These are phyloP conservation scores for Temnopleurus reevesii DNA, from an alignment of 53 echinoderm and acorn worm genomes.

Conservation along the genomic window DNA sequence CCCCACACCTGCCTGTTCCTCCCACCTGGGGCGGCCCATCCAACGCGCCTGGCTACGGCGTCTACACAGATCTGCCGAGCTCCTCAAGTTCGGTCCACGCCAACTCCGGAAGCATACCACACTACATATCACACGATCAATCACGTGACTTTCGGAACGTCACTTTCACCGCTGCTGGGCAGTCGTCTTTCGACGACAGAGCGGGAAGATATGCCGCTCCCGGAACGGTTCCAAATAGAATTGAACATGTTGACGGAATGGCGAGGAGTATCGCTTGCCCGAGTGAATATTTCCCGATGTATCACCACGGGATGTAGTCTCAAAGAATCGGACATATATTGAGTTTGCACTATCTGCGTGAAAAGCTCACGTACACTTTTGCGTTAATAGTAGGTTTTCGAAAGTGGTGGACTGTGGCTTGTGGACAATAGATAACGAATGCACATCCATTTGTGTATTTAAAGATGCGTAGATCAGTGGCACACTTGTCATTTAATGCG, in stretches of 20 bases:
- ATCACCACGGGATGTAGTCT: not conserved
- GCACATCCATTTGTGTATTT: no score
- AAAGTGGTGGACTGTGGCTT: no score
- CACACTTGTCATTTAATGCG: no score
- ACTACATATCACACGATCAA: not conserved
- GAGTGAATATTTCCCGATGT: not conserved
- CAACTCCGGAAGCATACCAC: not conserved
- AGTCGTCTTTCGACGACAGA: not conserved
- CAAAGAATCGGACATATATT: no score
- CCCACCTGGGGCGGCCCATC: not conserved
- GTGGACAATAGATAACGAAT: no score
- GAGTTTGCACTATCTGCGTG: no score
- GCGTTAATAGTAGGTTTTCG: no score
- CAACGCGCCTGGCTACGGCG: constrained; percentile 6
- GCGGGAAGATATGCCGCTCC: not conserved
- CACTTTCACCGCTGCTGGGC: not conserved
- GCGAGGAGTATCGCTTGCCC: not conserved
- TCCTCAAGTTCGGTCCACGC: not conserved
- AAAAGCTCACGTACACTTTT: no score
- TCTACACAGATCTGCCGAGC: constrained; percentile 5
- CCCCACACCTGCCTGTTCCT: not conserved
- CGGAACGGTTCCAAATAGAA: not conserved
- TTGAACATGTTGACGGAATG: not conserved
- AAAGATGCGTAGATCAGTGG: no score
- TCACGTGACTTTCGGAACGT: not conserved